Percentiles rank a stretch among this genome's conserved stretches.
phyloP scores from a whole-genome alignment of 2,797 vertebrate species.

The Gymnothorax reevesii region DNA sequence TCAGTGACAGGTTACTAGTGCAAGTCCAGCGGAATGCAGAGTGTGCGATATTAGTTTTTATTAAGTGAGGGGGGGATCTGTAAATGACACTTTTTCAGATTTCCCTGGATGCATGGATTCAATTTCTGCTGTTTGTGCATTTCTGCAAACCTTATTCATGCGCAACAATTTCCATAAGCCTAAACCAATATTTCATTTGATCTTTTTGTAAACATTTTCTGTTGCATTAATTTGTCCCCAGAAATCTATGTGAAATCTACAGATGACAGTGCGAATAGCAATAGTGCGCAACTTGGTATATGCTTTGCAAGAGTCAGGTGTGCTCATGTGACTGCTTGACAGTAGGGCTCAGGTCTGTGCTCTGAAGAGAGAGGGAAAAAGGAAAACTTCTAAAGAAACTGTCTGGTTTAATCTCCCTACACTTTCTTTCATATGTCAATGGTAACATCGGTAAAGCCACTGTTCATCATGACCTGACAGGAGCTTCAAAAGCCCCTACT shows the following conservation, averaged over 20 bases:
- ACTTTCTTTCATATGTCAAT: background rate
- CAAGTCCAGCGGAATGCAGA: background rate
- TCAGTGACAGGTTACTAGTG: background rate
- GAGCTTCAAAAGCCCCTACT: no score
- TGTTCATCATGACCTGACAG: no score
- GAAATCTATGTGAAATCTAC: background rate
- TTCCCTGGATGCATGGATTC: background rate
- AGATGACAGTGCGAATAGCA: background rate
- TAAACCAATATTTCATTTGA: background rate
- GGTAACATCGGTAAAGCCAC: no score
- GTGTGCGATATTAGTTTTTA: background rate
- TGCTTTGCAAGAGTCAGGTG: background rate
- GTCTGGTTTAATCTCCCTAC: background rate
- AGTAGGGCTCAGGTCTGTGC: background rate
- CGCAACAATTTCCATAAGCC: conserved; percentile 1
- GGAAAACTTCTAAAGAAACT: background rate
- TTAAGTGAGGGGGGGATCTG: background rate
- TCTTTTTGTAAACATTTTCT: background rate
- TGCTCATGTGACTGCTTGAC: background rate
- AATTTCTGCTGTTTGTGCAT: background rate
- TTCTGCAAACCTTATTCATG: background rate
- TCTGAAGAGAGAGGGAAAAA: background rate
- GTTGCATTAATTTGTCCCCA: background rate
- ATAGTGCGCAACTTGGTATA: background rate
- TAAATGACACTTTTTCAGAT: background rate